A percentile compares a stretch with the other conserved stretches of the same genome.
Evolutionary conservation across 2,113 vertebrate genomes (phyloP).

Genomic region (Bos javanicus): DNA sequence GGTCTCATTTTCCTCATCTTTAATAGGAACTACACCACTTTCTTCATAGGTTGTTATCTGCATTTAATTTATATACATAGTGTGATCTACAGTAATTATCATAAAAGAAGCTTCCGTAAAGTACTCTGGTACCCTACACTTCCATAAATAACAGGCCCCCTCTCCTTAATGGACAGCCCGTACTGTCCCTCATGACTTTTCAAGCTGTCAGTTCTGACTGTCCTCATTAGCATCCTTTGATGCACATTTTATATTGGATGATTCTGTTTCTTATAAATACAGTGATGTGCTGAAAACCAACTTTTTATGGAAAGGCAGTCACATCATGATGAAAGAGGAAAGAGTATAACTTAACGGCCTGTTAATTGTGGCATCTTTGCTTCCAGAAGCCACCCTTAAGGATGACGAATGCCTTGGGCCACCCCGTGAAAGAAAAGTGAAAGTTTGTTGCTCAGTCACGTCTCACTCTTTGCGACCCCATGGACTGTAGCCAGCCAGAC

Average conservation of each 20-base stretch:
- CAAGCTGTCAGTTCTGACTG: neutral
- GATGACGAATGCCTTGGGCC: neutral
- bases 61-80: neutral
- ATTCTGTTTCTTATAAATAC: neutral
- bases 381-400: conserved; percentile 23
- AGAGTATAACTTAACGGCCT: neutral
- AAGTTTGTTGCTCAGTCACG: neutral
- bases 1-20: neutral
- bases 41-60: neutral
- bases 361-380: neutral
- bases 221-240: neutral
- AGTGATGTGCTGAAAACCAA: neutral
- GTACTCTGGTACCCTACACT: neutral
- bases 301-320: neutral
- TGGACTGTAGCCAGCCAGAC: neutral
- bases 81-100: neutral
- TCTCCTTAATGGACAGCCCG: neutral
- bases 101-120: neutral
- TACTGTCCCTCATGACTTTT: neutral
- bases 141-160: neutral
- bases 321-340: neutral
- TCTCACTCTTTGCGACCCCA: neutral
- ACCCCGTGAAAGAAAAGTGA: neutral
- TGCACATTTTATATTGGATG: neutral
- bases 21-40: neutral